phyloP scores from a whole-genome alignment of 2,888 invertebrate species.

The Epirrhoe alternata region DNA sequence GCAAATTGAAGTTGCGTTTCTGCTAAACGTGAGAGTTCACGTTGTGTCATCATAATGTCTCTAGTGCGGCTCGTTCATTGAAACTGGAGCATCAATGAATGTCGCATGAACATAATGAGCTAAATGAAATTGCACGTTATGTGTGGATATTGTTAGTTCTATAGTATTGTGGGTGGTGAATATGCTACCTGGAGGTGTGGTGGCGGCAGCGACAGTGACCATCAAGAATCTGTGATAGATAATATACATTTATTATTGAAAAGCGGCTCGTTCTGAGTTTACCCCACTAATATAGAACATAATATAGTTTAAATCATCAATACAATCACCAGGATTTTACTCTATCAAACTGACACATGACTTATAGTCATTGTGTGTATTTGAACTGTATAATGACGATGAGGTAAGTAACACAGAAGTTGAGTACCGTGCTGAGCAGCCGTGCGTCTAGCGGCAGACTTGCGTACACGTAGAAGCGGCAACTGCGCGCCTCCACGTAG shows the following conservation, averaged over 20 bases:
- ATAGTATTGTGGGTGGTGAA: too few relatives aligned
- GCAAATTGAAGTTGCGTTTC: constrained; percentile 68
- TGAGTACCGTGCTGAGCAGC: neutral
- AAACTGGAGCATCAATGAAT: constrained; percentile 34
- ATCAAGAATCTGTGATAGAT: too few relatives aligned
- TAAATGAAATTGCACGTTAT: neutral
- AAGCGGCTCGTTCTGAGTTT: too few relatives aligned
- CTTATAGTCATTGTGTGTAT: neutral
- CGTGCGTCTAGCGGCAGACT: neutral
- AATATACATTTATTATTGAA: too few relatives aligned
- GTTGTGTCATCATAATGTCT: constrained; percentile 53
- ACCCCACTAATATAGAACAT: too few relatives aligned
- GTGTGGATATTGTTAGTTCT: too few relatives aligned
- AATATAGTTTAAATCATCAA: too few relatives aligned
- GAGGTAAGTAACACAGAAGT: neutral
- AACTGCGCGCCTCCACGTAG: neutral
- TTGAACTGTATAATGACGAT: neutral
- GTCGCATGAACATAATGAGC: neutral
- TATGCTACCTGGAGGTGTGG: too few relatives aligned
- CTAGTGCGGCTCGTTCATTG: constrained; percentile 52
- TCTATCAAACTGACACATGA: too few relatives aligned
- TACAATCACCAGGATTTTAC: too few relatives aligned
- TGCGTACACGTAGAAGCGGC: neutral
- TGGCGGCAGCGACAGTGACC: too few relatives aligned
- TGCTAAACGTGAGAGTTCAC: constrained; percentile 62